These are phyloP conservation scores for Trichogramma dendrolimi DNA, from an alignment of 2,888 invertebrate genomes.

Conservation along the genomic window DNA sequence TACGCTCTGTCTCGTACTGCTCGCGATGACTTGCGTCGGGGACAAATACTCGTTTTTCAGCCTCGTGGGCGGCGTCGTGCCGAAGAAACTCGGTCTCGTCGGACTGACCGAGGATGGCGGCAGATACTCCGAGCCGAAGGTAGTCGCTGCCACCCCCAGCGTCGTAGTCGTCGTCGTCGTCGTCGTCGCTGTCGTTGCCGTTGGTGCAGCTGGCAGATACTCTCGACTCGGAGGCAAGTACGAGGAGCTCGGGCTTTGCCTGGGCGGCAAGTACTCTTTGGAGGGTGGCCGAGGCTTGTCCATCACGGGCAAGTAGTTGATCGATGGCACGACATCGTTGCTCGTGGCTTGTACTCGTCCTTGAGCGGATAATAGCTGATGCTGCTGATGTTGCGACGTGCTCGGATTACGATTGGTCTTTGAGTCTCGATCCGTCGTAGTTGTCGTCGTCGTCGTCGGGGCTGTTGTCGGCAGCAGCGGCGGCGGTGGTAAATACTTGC, in stretches of 20 bases:
- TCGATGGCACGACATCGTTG: constrained; percentile 33
- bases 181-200: background rate
- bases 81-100: too few species aligned
- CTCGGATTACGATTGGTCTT: too few species aligned
- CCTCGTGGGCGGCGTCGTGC: too few species aligned
- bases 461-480: constrained; percentile 28
- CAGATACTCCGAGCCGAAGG: background rate
- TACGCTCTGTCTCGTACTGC: background rate
- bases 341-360: too few species aligned
- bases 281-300: constrained; percentile 25
- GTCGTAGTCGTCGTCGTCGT: background rate
- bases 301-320: constrained; percentile 53
- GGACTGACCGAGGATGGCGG: too few species aligned
- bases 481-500: constrained; percentile 29
- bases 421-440: too few species aligned
- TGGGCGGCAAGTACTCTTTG: constrained; percentile 30
- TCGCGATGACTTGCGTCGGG: too few species aligned
- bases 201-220: background rate
- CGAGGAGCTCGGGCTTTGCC: background rate
- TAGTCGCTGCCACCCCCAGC: background rate
- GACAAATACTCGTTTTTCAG: too few species aligned
- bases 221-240: constrained; percentile 2
- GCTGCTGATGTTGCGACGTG: too few species aligned
- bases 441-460: too few species aligned
- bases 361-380: too few species aligned